Base-by-base conservation (phyloP, 1,140 invertebrate genomes). In the Ostrea edulis region DNA sequence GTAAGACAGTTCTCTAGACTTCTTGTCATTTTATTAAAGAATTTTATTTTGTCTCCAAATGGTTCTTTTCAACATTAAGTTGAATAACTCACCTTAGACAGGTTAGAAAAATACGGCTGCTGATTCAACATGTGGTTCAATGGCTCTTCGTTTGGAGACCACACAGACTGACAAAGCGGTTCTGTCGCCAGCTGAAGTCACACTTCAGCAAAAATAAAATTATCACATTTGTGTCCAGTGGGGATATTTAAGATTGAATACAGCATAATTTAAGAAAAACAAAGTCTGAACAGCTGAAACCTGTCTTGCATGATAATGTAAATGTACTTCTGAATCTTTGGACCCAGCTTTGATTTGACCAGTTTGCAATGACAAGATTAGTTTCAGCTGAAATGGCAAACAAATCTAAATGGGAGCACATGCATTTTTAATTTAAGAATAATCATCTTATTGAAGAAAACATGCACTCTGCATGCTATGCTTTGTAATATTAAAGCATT, bases 1-100 rank as follows among this genome's bases (percentile, higher is more conserved):
- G 9, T 0, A 25, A 77, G 58, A 77, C 68, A 17, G 25, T 77
- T 12, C 29, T 9, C 7, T 22, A 35, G 25, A 77, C 68, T 25
- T 77, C 3, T 77, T 29, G 68, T 29, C 29, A 35, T 77, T 29
- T 22, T 77, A 77, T 77, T 62, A 29, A 25, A 35, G 12, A 35
- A 77, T 29, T 29, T 22, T 35, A 35, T 77, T 77, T 25, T 77
- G 68, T 77, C 22, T 77, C 68, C 68, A 77, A 35, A 77, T 77
- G 68, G 8, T 35, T 77, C 68, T 29, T 77, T 35, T 77, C 68
- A 77, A 5, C 12, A 14, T 62, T n/a, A 62, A 62, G 55, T 20
- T 62, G 55, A n/a, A 62, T 62, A 1, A n/a, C 55, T 62, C 55
- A 62, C 68, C 68, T 77, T 9, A 77, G 25, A 77, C 12, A 35